Evolutionary conservation across 1,140 invertebrate genomes (phyloP), one percentile per base, ranked within the genome.

Genomic region (Temnothorax curvispinosus): DNA sequence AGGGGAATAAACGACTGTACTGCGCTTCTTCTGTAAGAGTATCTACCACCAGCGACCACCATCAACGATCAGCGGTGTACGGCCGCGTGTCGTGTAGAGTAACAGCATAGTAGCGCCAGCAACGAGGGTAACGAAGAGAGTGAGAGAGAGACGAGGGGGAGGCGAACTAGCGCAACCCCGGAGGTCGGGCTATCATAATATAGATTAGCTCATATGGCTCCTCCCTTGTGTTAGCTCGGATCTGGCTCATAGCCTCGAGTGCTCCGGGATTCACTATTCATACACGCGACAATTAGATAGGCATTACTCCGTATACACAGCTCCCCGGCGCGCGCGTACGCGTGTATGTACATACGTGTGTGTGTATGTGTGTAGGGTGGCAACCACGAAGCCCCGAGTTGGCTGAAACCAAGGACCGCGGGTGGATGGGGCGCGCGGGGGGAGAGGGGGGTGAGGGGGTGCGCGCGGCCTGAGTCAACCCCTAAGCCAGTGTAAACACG

Each of bases 211-310:
- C 94, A 94, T 95, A 95, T 95, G 93, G 92, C 92, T 93, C 91
- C 92, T 92, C 94, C 93, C 94, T 94, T 94, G 91, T 94, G 94
- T 94, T 93, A 93, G 92, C 92, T 94, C 89, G 93, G 92, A 94
- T 95, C 92, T 93, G 93, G 94, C 93, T 94, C 93, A 94, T 95
- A 95, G 94, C 94, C 95, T 91, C 94, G 92, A 95, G 94, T 95
- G 94, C 94, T 95, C 91, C 92, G 93, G 94, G 95, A 95, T 95
- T 95, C 94, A 95, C 95, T 95, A 95, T 95, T 95, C 94, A 95
- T 95, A 95, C 94, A 95, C 93, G 94, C 95, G 95, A 95, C 95
- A 95, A 95, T 95, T 95, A 95, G 95, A 95, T 95, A 95, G 95
- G 94, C 94, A 95, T 95, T 95, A 95, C 94, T 93, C 87, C 88